Conservation (phyloP, 2,888 invertebrate species). For the Polymixis flavicincta region DNA sequence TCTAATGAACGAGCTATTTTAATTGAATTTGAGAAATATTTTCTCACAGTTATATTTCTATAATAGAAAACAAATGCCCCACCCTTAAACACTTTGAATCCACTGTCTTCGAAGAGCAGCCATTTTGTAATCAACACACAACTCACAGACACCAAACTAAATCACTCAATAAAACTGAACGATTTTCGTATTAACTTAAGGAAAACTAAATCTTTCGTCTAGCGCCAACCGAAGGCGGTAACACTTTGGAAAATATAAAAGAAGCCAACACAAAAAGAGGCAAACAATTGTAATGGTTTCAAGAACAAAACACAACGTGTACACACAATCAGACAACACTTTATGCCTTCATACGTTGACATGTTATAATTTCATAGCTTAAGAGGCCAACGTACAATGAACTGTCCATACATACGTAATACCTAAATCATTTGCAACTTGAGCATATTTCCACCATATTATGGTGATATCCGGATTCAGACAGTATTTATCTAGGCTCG, state of each 20-base stretch:
- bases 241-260: slow-evolving; percentile 5
- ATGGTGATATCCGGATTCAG: too few relatives aligned
- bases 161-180: background rate
- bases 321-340: slow-evolving; percentile 24
- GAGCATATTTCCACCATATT: too few relatives aligned
- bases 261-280: slow-evolving; percentile 10
- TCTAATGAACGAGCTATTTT: too few relatives aligned
- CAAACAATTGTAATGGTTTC: background rate
- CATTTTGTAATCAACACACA: slow-evolving; percentile 1
- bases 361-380: slow-evolving; percentile 35
- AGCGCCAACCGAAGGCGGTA: background rate
- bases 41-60: background rate
- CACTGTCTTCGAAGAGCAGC: background rate
- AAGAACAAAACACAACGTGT: slow-evolving; percentile 32
- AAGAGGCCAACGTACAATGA: too few relatives aligned
- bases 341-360: slow-evolving; percentile 7
- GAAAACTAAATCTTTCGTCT: slow-evolving; percentile 13
- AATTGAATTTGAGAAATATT: too few relatives aligned
- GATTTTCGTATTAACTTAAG: slow-evolving; percentile 2
- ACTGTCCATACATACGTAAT: too few relatives aligned
- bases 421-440: too few relatives aligned
- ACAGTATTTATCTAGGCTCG: too few relatives aligned
- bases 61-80: background rate
- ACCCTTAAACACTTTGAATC: slow-evolving; percentile 8
- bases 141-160: background rate